Conservation (phyloP, 2,888 invertebrate species). For the Patella pellucida region DNA sequence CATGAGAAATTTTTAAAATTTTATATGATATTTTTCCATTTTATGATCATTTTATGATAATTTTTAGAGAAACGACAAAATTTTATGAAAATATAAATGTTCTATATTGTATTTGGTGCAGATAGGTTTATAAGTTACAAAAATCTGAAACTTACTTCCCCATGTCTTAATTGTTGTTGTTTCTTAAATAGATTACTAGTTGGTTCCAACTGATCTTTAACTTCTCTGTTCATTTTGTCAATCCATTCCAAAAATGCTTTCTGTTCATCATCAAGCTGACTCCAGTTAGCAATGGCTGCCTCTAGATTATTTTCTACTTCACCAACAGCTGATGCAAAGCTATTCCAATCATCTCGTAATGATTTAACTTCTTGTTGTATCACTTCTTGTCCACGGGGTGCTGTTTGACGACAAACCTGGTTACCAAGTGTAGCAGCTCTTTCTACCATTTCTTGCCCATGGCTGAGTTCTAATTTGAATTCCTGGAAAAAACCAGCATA, state of each 20-base stretch:
- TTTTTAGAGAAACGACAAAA: too few species aligned
- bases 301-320: conserved; percentile 85
- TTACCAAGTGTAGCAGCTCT: conserved; percentile 79
- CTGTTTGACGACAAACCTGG: conserved; percentile 76
- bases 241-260: conserved; percentile 88
- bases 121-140: too few species aligned
- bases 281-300: conserved; percentile 90
- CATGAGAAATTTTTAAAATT: too few species aligned
- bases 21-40: too few species aligned
- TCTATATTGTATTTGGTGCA: too few species aligned
- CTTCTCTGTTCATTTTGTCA: conserved; percentile 51
- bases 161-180: conserved; percentile 49
- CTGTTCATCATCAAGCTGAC: conserved; percentile 89
- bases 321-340: conserved; percentile 72
- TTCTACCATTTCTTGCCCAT: conserved; percentile 75
- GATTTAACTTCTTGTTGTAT: conserved; percentile 62
- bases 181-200: conserved; percentile 52
- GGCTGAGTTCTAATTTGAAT: conserved; percentile 76
- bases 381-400: conserved; percentile 61
- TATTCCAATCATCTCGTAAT: conserved; percentile 63
- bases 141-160: conserved; percentile 46
- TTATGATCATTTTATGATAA: too few species aligned
- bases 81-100: too few species aligned
- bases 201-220: conserved; percentile 51
- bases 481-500: conserved; percentile 50